phyloP scores from a whole-genome alignment of 2,113 vertebrate species.

The Nycticryphes semicollaris region DNA sequence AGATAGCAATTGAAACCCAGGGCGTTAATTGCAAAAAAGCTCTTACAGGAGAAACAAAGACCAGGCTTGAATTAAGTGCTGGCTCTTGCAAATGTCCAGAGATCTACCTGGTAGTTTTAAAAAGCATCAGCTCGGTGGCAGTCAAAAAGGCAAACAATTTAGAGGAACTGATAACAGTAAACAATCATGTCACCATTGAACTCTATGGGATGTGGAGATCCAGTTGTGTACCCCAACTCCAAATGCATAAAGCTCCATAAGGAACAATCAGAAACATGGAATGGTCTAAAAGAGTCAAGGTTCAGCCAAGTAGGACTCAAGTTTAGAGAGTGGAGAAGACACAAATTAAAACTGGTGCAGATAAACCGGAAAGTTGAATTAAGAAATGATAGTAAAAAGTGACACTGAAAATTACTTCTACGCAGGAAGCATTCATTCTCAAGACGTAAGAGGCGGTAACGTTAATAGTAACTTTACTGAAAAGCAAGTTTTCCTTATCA shows the following conservation, averaged over 20 bases:
- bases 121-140: not conserved
- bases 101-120: not conserved
- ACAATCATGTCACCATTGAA: rapidly evolving
- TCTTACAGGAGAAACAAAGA: not conserved
- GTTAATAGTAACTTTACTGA: not conserved
- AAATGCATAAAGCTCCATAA: rapidly evolving
- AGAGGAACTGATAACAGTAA: not conserved
- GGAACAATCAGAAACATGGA: not conserved
- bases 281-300: rapidly evolving
- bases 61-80: not conserved
- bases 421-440: not conserved
- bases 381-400: not conserved
- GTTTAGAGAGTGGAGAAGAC: not conserved
- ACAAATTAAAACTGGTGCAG: not conserved
- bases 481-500: not conserved
- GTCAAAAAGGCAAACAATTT: not conserved
- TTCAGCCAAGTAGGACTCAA: not conserved
- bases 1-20: rapidly evolving
- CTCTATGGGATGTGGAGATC: rapidly evolving
- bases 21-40: not conserved
- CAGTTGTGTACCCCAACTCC: not conserved
- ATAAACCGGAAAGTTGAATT: not conserved
- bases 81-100: not conserved
- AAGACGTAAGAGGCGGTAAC: rapidly evolving
- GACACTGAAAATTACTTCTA: not conserved